Evolutionary conservation across 2,888 invertebrate species (phyloP), one percentile per base, ranked within the genome.

Genomic region (Aquatica leii): DNA sequence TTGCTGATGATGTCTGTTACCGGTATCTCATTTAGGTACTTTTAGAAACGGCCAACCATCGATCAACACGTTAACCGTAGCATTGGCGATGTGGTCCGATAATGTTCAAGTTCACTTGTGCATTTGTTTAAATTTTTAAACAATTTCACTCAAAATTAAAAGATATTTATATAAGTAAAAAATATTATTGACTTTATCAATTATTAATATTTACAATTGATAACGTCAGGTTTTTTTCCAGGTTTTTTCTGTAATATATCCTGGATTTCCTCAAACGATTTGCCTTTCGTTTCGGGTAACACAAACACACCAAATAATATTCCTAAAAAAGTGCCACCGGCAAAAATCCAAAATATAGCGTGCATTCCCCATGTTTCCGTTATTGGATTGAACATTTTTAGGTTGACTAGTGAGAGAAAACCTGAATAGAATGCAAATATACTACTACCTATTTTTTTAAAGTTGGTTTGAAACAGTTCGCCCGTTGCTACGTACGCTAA

Each of bases 211-310:
- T n/a, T n/a, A n/a, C n/a, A n/a, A n/a, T n/a, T n/a, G n/a, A n/a
- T n/a, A n/a, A n/a, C n/a, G n/a, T n/a, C n/a, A n/a, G 41, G 41
- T 12, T 14, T 43, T 43, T 17, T 14, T 9, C 41, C 41, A 43
- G 20, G 1, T 46, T 46, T 46, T 18, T 15, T 17, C 6, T 20
- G 18, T 3, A 46, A 46, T n/a, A 3, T 20, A 1, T 50, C 15
- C 11, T 86, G 86, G 18, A 89, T 87, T 61, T 88, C 86, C 66
- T 86, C 82, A 63, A 89, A 78, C 0, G 87, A 86, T 71, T 87
- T 88, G 0, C 86, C 86, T 72, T 85, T 88, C 0, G 88, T 88
- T 74, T 88, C 88, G 1, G 88, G 88, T 1, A 88, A 86, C 62
- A 82, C 78, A 53, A 84, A 82, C 63, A 82, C 81, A 41, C 87